These are phyloP conservation scores for Seladonia tumulorum DNA, from an alignment of 2,888 invertebrate genomes.

Conservation along the genomic window DNA sequence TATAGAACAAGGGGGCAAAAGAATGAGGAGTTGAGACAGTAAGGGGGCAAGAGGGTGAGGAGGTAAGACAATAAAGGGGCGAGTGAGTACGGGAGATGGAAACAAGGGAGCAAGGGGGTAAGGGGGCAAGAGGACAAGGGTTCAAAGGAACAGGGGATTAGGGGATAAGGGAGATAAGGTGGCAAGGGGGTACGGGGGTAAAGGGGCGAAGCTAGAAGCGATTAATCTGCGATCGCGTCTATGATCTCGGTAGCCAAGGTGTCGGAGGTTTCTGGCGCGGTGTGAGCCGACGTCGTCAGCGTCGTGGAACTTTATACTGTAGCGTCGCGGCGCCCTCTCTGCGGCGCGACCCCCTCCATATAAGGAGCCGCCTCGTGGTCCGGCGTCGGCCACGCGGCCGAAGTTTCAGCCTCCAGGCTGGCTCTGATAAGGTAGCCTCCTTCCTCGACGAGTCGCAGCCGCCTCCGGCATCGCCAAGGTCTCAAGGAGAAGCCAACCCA, in stretches of 20 bases:
- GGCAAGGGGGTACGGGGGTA: neutral
- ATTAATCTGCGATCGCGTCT: conserved; percentile 20
- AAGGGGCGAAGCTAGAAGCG: neutral
- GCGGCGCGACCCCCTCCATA: conserved; percentile 78
- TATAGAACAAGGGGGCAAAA: too few relatives aligned
- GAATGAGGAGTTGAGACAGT: too few relatives aligned
- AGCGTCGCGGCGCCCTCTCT: conserved; percentile 78
- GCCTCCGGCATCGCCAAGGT: conserved; percentile 44
- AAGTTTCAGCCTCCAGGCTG: conserved; percentile 50
- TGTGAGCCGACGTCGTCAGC: conserved; percentile 45
- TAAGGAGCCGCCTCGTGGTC: conserved; percentile 78
- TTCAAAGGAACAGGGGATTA: too few relatives aligned
- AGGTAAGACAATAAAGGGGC: too few relatives aligned
- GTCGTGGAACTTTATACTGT: conserved; percentile 80
- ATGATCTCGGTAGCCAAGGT: conserved; percentile 12
- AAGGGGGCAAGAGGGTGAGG: too few relatives aligned
- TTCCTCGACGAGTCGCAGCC: conserved; percentile 31
- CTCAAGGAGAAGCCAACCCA: conserved; percentile 48
- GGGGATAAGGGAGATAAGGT: too few relatives aligned
- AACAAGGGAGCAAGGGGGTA: too few relatives aligned
- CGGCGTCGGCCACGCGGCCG: conserved; percentile 62
- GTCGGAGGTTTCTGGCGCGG: conserved; percentile 45
- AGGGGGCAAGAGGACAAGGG: too few relatives aligned
- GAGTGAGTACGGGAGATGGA: too few relatives aligned
- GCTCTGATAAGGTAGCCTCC: conserved; percentile 59